A percentile compares a stretch with the other conserved stretches of the same genome.
Evolutionary conservation across 2,113 vertebrate genomes (phyloP).

Genomic region (Passerina amoena): DNA sequence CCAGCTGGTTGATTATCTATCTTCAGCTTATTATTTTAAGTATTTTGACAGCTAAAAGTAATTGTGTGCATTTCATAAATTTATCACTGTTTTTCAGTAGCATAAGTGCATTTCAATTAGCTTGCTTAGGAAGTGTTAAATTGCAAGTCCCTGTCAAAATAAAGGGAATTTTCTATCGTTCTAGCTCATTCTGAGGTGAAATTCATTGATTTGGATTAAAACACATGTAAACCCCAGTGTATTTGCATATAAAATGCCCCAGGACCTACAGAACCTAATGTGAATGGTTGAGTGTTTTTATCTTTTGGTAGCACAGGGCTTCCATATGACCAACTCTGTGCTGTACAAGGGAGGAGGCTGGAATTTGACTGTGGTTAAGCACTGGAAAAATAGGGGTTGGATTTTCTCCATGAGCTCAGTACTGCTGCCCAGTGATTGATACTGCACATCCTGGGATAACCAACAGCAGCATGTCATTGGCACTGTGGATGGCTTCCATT

Average conservation of each 20-base stretch:
- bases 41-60: constrained; percentile 56
- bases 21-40: constrained; percentile 35
- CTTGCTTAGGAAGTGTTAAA: constrained; percentile 51
- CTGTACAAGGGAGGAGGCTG: background rate
- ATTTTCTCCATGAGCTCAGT: background rate
- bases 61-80: constrained; percentile 55
- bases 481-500: background rate
- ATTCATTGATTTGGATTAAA: constrained; percentile 65
- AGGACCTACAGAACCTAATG: background rate
- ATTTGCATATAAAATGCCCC: constrained; percentile 62
- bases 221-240: constrained; percentile 1
- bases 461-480: background rate
- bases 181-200: constrained; percentile 35
- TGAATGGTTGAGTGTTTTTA: constrained; percentile 46
- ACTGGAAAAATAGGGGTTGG: background rate
- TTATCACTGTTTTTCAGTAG: constrained; percentile 55
- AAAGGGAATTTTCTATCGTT: constrained; percentile 28
- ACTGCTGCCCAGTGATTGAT: background rate
- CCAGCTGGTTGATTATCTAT: background rate
- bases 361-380: background rate
- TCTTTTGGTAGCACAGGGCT: constrained; percentile 39
- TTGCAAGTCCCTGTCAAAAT: constrained; percentile 50
- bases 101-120: constrained; percentile 58
- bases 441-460: background rate
- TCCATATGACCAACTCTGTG: background rate